Evolutionary conservation across 2,888 invertebrate genomes (phyloP).

Genomic region (Phymatocera aterrima): DNA sequence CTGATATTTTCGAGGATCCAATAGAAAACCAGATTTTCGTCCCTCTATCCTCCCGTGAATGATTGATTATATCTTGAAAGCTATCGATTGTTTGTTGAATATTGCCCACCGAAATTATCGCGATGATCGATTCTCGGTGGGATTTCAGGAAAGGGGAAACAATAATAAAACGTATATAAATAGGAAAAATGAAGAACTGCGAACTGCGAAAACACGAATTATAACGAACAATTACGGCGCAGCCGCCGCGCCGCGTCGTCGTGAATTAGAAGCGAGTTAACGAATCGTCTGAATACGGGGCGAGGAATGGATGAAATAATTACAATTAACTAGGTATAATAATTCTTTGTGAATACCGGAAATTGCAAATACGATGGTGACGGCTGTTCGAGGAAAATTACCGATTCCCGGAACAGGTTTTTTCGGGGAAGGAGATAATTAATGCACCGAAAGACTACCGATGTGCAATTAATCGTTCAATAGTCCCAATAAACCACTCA

Average conservation of each 20-base stretch:
- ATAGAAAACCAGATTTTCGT: constrained; percentile 9
- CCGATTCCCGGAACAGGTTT: neutral
- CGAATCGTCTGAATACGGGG: no score
- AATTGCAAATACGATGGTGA: neutral
- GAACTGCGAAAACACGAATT: no score
- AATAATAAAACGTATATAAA: no score
- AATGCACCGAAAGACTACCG: neutral
- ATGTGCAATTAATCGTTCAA: constrained; percentile 16
- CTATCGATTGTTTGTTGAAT: constrained; percentile 9
- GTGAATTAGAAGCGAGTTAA: no score
- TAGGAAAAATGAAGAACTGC: no score
- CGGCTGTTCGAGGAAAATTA: neutral
- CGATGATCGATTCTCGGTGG: constrained; percentile 51
- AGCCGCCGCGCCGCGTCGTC: no score
- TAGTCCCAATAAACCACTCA: constrained; percentile 21
- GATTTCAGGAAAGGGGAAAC: constrained; percentile 8
- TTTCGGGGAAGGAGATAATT: constrained; percentile 1
- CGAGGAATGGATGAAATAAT: neutral
- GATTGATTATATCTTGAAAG: constrained; percentile 30
- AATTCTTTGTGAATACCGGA: neutral
- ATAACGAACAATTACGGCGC: no score
- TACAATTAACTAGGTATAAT: constrained; percentile 1
- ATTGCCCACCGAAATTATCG: constrained; percentile 53
- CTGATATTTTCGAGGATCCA: constrained; percentile 30
- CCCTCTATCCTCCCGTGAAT: neutral